Evolutionary conservation across 2,888 invertebrate genomes (phyloP), one percentile per base, ranked within the genome.

Genomic region (Cephus pygmeus): DNA sequence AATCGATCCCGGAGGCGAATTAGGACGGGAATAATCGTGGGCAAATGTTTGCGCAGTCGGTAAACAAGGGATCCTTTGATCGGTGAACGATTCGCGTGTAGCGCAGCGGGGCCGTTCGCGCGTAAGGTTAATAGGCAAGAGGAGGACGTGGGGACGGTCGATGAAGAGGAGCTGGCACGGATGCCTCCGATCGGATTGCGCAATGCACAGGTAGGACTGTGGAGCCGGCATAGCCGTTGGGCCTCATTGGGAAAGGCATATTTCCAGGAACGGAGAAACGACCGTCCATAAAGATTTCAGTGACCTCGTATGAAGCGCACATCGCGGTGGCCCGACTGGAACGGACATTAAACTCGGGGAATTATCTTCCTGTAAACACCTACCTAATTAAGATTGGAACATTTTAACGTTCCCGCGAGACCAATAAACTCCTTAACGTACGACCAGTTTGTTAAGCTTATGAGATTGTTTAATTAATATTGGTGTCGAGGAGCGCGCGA

Each of bases 321-420:
- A 69, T 33, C 69, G 69, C 33, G 69, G 69, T 69, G 69, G 69
- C 69, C 69, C 69, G 69, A 33, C 69, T 69, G 69, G 69, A 69
- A 69, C 31, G 69, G 33, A 69, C 69, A 69, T 33, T 69, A 69
- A 69, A 69, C 82, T 84, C 82, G 81, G 82, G 85, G 86, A 88
- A 89, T 88, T 86, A 90, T 88, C 87, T 87, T 86, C 87, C 88
- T 88, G 88, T 89, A 89, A 90, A 91, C 90, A 91, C 90, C 90
- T 91, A 90, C 88, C 90, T 91, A 91, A 91, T 91, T 91, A 90
- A 91, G 90, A 91, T 90, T 90, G 90, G 89, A 90, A 90, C 91
- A 89, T 90, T 90, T 90, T 90, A 90, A 90, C 87, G 88, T 89
- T 85, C 83, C 85, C 86, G 84, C 83, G 86, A 87, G 84, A 87